Conservation (phyloP, 2,888 invertebrate species). For the Caenorhabditis sp. region DNA sequence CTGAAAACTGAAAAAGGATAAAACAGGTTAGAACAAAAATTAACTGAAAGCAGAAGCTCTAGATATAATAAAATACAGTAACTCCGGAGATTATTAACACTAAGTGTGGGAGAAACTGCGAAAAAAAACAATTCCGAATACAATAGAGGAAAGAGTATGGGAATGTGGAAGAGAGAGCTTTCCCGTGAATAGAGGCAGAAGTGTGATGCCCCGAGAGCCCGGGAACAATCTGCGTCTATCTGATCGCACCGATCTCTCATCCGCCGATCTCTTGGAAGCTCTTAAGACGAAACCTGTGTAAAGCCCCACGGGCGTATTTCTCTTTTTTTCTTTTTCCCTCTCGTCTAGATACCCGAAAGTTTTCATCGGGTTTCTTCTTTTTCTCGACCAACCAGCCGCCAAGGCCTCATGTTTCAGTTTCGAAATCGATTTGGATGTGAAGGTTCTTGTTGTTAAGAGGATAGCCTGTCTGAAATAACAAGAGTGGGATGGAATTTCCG, state of each 20-base stretch:
- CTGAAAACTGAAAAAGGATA: no score
- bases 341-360: constrained; percentile 14
- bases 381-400: not conserved
- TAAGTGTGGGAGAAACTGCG: not conserved
- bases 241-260: constrained; percentile 18
- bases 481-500: no score
- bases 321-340: constrained; percentile 1
- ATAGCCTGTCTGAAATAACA: no score
- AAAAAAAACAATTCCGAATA: constrained; percentile 33
- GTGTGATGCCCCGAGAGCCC: constrained; percentile 26
- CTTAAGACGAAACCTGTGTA: constrained; percentile 60
- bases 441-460: not conserved
- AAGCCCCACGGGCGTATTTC: constrained; percentile 55
- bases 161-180: constrained; percentile 31
- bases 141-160: constrained; percentile 36
- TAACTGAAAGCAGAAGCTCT: no score
- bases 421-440: not conserved
- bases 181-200: constrained; percentile 25
- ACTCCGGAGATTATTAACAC: not conserved
- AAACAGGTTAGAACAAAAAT: no score
- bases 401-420: constrained; percentile 28
- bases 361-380: not conserved
- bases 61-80: constrained; percentile 1
- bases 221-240: constrained; percentile 28
- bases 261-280: constrained; percentile 27